Percentiles rank a stretch among this genome's conserved stretches.
phyloP scores from a whole-genome alignment of 2,888 invertebrate genomes.

The Andrena flavipes region DNA sequence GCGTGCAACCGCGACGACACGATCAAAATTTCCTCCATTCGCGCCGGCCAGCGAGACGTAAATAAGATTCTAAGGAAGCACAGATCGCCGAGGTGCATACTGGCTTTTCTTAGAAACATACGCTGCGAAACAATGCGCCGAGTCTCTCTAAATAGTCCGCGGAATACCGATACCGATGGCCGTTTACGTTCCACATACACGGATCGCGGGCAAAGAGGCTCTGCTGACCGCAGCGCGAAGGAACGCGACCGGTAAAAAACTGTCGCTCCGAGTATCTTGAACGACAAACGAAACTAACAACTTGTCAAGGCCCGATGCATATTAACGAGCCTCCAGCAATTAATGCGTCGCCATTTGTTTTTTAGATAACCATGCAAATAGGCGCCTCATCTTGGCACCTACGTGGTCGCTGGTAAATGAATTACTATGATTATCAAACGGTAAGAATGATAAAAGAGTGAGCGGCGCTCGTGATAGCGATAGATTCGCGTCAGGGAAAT shows the following conservation, averaged over 20 bases:
- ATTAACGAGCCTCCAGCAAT: constrained; percentile 1
- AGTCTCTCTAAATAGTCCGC: neutral
- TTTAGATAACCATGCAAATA: constrained; percentile 2
- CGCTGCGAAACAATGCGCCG: neutral
- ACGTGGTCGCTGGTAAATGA: neutral
- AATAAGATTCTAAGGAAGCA: neutral
- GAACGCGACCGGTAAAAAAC: neutral
- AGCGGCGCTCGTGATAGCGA: neutral
- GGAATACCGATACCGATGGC: constrained; percentile 2
- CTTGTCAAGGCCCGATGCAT: neutral
- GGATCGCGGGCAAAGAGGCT: neutral
- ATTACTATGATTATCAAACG: neutral
- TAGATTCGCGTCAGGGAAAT: constrained; percentile 11
- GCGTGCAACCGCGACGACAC: neutral
- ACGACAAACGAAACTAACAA: neutral
- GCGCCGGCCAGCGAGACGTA: neutral
- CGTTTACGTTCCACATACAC: neutral
- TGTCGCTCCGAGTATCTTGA: neutral
- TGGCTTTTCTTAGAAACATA: neutral
- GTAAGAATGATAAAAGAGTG: neutral
- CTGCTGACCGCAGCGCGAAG: no score
- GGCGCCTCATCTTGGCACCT: neutral
- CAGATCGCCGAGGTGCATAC: neutral
- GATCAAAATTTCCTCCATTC: neutral
- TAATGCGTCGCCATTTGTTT: neutral